Conservation (phyloP, 92 coral and sea anemone genomes). For the Umimayanthus kanabou region DNA sequence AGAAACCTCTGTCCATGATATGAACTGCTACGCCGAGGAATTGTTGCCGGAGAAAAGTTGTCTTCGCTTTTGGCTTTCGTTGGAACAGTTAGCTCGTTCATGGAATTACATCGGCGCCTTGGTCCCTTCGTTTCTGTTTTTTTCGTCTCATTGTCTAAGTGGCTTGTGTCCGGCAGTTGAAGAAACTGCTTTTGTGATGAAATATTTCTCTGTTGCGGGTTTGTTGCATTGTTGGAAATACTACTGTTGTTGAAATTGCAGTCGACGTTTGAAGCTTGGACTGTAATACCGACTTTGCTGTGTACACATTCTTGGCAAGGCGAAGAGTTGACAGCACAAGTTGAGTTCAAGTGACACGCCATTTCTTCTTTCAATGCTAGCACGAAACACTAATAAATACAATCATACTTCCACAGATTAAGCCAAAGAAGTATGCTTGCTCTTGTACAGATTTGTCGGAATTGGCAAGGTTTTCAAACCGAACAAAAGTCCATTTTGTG, state of each 20-base stretch:
- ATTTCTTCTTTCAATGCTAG: background rate
- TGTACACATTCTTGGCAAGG: background rate
- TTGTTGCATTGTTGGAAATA: background rate
- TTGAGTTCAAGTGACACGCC: conserved; percentile 2
- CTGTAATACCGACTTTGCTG: background rate
- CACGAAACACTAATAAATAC: background rate
- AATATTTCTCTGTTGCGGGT: background rate
- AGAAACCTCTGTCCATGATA: background rate
- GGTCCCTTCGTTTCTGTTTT: background rate
- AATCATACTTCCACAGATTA: background rate
- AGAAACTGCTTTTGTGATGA: background rate
- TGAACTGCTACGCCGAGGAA: conserved; percentile 1
- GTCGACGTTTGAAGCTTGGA: background rate
- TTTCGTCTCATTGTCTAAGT: background rate
- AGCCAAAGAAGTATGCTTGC: background rate
- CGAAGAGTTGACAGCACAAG: background rate
- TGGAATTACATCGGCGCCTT: background rate
- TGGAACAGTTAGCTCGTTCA: background rate
- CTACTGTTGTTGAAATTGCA: conserved; percentile 12
- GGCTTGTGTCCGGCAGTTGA: conserved; percentile 2
- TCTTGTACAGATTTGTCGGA: background rate
- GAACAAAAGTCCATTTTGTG: conserved; percentile 2
- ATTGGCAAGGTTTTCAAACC: background rate
- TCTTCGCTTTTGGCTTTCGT: background rate
- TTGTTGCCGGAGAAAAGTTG: background rate